Evolutionary conservation across 1,140 invertebrate genomes (phyloP), one percentile per base, ranked within the genome.

Genomic region (Harpegnathos saltator): DNA sequence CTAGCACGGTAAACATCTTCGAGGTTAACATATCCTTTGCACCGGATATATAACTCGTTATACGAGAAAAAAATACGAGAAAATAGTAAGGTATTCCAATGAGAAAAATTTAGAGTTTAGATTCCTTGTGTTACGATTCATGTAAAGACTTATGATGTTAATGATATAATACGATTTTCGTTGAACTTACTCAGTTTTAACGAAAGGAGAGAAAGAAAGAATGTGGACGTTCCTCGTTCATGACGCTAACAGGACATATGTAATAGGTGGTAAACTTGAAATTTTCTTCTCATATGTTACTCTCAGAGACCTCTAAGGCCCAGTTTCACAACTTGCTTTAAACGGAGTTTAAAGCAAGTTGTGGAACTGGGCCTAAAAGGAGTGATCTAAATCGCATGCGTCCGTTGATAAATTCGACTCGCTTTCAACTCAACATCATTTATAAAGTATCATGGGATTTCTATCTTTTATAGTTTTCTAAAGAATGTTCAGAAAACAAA

Each of bases 131-230:
- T 26, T 29, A 11, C 0, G 12, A 38, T 44, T 22, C 15, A 1
- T 3, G 7, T 54, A 58, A 54, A 3, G 78, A 29, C 24, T 4
- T 17, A 33, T 17, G 87, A 89, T 88, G 74, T 17, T 19, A 14
- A 11, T 17, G 38, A 89, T 89, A 72, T 38, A 84, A 24, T 0
- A 3, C 17, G 87, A 89, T 89, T 81, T 56, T 0, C 5, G 50
- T 0, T 1, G 11, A 9, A 63, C 0, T 0, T 61, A 84, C 88
- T 89, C 82, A 89, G 87, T 87, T 19, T 26, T 24, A 19, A 3
- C 72, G 38, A 50, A 26, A 2, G 85, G 71, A 15, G 62, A 72
- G 86, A 88, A 12, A n/a, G n/a, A 88, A 88, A 48, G 75, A 38
- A 19, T 26, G 9, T 0, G 15, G 14, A 11, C 15, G 1, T 0